Percentiles rank a stretch among this genome's conserved stretches.
phyloP scores from a whole-genome alignment of 2,113 vertebrate genomes.

The Tragulus kanchil region DNA sequence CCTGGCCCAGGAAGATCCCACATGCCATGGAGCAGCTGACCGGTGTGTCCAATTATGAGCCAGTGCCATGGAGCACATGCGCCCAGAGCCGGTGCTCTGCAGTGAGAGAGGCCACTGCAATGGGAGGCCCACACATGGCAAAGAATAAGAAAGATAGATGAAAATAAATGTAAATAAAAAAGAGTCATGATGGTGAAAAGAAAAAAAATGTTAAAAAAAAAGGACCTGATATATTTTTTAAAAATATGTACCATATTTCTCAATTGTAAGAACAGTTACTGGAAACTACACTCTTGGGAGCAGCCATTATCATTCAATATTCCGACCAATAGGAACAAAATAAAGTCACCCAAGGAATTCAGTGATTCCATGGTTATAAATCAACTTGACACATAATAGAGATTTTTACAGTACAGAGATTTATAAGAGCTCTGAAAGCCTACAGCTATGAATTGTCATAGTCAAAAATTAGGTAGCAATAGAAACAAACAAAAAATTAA shows the following conservation, averaged over 20 bases:
- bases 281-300: background rate
- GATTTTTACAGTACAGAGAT: background rate
- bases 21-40: too few relatives aligned
- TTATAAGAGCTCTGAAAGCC: background rate
- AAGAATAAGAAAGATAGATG: too few relatives aligned
- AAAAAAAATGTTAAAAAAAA: too few relatives aligned
- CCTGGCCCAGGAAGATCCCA: too few relatives aligned
- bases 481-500: constrained; percentile 47
- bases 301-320: background rate
- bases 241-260: background rate
- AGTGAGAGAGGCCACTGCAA: too few relatives aligned
- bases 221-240: too few relatives aligned
- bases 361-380: constrained; percentile 1
- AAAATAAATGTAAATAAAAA: too few relatives aligned
- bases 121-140: too few relatives aligned
- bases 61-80: too few relatives aligned
- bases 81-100: too few relatives aligned
- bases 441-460: background rate
- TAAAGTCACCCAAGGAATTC: background rate
- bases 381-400: background rate
- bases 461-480: background rate
- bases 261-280: background rate
- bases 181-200: too few relatives aligned
- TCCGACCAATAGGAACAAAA: background rate
- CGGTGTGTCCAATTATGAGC: too few relatives aligned